A percentile compares a stretch with the other conserved stretches of the same genome.
phyloP scores from a whole-genome alignment of 1,140 invertebrate genomes.

The Radopholus similis region DNA sequence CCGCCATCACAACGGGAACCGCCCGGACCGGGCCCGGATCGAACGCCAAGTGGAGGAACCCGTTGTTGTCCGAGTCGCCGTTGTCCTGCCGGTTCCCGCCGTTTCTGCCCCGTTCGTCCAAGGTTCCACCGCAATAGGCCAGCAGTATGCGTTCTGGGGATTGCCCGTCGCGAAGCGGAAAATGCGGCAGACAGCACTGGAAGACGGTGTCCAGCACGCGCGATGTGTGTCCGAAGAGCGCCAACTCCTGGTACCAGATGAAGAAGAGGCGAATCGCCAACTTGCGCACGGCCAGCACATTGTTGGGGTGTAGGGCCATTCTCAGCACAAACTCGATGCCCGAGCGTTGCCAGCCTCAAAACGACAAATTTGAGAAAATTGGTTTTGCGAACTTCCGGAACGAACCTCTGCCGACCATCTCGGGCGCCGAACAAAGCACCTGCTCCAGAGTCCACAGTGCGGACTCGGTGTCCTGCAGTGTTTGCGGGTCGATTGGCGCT shows the following conservation, averaged over 20 bases:
- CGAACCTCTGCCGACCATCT: conserved; percentile 52
- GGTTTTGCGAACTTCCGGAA: not conserved
- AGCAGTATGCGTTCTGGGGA: conserved; percentile 28
- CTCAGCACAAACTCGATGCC: conserved; percentile 56
- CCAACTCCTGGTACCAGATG: conserved; percentile 57
- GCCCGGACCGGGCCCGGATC: conserved; percentile 23
- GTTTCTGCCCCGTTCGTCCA: not conserved
- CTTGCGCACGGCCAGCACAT: conserved; percentile 50
- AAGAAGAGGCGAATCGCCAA: conserved; percentile 56
- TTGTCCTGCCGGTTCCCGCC: not conserved
- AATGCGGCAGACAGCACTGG: conserved; percentile 52
- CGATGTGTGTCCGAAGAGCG: conserved; percentile 35
- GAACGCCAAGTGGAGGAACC: no score
- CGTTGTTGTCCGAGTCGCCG: conserved; percentile 7
- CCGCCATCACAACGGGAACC: conserved; percentile 19
- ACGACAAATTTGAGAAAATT: not conserved
- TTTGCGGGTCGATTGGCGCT: conserved; percentile 28
- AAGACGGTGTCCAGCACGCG: conserved; percentile 51
- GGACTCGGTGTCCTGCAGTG: conserved; percentile 48
- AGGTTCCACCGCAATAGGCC: not conserved
- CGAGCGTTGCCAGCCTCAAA: conserved; percentile 54
- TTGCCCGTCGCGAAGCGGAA: conserved; percentile 44
- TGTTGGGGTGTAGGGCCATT: conserved; percentile 48
- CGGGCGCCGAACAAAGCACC: conserved; percentile 51
- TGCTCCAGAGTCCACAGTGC: conserved; percentile 58